A percentile compares a stretch with the other conserved stretches of the same genome.
Evolutionary conservation across 2,113 vertebrate species (phyloP).

Genomic region (Meleagris gallopavo): DNA sequence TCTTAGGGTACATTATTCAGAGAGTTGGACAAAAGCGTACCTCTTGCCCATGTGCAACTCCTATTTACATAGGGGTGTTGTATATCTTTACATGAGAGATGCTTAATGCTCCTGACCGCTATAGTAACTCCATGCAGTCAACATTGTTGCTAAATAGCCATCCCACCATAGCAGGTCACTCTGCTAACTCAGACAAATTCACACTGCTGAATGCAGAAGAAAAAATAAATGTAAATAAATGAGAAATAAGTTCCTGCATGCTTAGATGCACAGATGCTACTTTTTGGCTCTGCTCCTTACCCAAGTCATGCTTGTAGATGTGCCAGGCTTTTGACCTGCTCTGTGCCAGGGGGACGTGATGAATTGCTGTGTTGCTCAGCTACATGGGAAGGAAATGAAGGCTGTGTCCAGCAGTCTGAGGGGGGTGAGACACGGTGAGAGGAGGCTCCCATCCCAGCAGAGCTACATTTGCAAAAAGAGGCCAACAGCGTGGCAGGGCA

Average conservation of each 20-base stretch:
- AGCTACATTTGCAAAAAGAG: slow-evolving; percentile 8
- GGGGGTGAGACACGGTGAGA: neutral
- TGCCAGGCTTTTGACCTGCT: neutral
- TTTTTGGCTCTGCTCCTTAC: neutral
- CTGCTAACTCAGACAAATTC: neutral
- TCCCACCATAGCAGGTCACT: neutral
- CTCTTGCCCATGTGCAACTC: neutral
- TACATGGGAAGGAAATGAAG: neutral
- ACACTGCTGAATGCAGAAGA: neutral
- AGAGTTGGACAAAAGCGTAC: neutral
- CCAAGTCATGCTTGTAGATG: neutral
- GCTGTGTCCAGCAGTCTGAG: accelerated
- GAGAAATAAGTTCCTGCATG: neutral
- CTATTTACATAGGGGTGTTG: neutral
- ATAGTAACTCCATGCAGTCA: neutral
- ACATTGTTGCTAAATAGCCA: neutral
- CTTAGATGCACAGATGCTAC: neutral
- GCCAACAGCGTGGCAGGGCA: neutral
- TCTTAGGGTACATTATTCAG: neutral
- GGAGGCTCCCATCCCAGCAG: neutral
- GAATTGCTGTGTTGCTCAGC: neutral
- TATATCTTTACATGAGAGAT: neutral
- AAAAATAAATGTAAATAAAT: neutral
- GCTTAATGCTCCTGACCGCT: neutral
- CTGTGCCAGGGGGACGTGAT: neutral